Percentiles rank a stretch among this genome's conserved stretches.
These are phyloP conservation scores for Leptopterna dolabrata DNA, from an alignment of 2,888 invertebrate species.

Conservation along the genomic window DNA sequence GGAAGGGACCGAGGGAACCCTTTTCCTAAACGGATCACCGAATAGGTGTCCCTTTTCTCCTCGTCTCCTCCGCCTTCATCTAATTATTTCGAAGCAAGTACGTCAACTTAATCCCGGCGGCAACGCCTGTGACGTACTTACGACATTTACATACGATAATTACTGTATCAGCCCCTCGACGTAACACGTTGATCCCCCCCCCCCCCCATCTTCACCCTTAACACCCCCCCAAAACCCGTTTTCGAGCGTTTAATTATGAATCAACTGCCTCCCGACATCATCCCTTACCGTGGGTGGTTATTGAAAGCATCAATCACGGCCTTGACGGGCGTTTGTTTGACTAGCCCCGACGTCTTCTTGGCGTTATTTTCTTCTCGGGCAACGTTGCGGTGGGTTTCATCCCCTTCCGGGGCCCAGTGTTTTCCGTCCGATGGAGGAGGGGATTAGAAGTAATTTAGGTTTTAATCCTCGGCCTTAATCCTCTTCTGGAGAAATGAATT, in stretches of 20 bases:
- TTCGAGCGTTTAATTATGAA: slow-evolving; percentile 16
- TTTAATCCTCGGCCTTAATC: slow-evolving; percentile 14
- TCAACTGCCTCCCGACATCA: slow-evolving; percentile 1
- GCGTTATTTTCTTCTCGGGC: background rate
- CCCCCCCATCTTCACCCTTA: background rate
- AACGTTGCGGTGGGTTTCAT: background rate
- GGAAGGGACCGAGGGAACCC: too few species aligned
- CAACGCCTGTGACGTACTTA: slow-evolving; percentile 10
- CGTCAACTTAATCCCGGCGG: slow-evolving; percentile 29
- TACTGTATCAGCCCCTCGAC: slow-evolving; percentile 13
- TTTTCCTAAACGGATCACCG: slow-evolving; percentile 46
- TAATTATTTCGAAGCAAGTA: slow-evolving; percentile 42
- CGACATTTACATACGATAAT: slow-evolving; percentile 47
- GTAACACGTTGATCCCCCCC: background rate
- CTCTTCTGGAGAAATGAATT: slow-evolving; percentile 12
- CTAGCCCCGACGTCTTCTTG: background rate
- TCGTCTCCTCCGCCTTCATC: slow-evolving; percentile 45
- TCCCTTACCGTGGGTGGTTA: background rate
- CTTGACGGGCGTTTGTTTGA: slow-evolving; percentile 22
- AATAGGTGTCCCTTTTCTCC: slow-evolving; percentile 46
- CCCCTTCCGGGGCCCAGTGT: background rate
- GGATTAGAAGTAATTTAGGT: slow-evolving; percentile 27
- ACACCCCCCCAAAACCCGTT: background rate
- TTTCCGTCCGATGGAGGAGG: background rate
- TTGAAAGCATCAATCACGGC: slow-evolving; percentile 6